These are phyloP conservation scores for Drosophila persimilis DNA, from an alignment of 1,140 invertebrate genomes.

Conservation along the genomic window DNA sequence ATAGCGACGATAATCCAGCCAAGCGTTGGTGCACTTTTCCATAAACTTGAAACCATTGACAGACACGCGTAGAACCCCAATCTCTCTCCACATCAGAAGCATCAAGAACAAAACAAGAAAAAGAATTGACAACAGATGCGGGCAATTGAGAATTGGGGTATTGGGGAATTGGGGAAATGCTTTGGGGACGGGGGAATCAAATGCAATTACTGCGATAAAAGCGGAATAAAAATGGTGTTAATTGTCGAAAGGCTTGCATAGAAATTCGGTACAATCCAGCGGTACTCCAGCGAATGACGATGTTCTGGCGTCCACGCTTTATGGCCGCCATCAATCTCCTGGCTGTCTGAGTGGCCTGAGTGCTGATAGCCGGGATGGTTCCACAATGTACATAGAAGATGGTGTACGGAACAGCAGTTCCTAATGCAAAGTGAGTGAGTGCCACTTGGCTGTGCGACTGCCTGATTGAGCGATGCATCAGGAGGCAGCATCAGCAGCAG, in stretches of 20 bases:
- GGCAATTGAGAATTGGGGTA: constrained; percentile 64
- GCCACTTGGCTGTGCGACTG: constrained; percentile 20
- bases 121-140: constrained; percentile 49
- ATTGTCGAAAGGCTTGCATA: constrained; percentile 47
- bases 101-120: constrained; percentile 18
- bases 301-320: constrained; percentile 47
- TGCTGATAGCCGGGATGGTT: constrained; percentile 63
- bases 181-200: constrained; percentile 19
- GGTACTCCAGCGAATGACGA: constrained; percentile 7
- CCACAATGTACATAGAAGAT: constrained; percentile 28
- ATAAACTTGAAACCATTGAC: constrained; percentile 70
- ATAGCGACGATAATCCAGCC: no score
- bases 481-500: neutral
- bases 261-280: constrained; percentile 31
- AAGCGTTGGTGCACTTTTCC: constrained; percentile 17
- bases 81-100: constrained; percentile 19
- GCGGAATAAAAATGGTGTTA: constrained; percentile 72
- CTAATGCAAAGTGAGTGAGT: constrained; percentile 33
- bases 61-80: constrained; percentile 53
- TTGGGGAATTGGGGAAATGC: constrained; percentile 13
- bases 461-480: constrained; percentile 60
- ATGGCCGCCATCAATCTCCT: constrained; percentile 65
- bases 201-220: constrained; percentile 72
- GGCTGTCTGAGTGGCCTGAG: constrained; percentile 33
- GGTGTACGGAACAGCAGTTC: constrained; percentile 36